Percentiles rank a stretch among this genome's conserved stretches.
phyloP scores from a whole-genome alignment of 1,140 invertebrate species.

The Philopotamus ludificatus region DNA sequence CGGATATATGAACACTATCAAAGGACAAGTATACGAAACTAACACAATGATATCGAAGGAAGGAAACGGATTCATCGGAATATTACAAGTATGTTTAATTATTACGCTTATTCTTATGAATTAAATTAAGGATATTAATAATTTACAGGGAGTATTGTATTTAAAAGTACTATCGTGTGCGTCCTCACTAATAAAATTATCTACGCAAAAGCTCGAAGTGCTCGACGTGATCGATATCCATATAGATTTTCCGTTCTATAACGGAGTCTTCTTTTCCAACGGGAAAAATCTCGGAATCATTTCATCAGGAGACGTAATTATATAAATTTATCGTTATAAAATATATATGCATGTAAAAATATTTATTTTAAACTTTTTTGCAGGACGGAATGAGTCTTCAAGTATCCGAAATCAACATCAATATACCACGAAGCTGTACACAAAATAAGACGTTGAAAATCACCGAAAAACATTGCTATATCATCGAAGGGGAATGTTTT shows the following conservation, averaged over 20 bases:
- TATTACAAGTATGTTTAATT: conserved; percentile 11
- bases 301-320: conserved; percentile 3
- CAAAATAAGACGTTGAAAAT: conserved; percentile 70
- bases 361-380: conserved; percentile 32
- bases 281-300: conserved; percentile 11
- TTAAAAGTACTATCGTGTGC: conserved; percentile 4
- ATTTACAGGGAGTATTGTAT: conserved; percentile 1
- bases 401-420: conserved; percentile 57
- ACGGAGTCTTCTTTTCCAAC: conserved; percentile 13
- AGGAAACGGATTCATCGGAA: conserved; percentile 2
- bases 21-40: conserved; percentile 79
- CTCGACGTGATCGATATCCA: conserved; percentile 7
- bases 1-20: conserved; percentile 86
- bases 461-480: conserved; percentile 78
- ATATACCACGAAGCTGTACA: conserved; percentile 56
- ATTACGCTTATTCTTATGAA: too few relatives aligned
- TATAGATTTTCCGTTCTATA: not conserved
- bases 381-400: conserved; percentile 79
- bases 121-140: too few relatives aligned
- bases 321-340: not conserved
- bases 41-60: conserved; percentile 63
- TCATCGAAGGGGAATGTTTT: conserved; percentile 69
- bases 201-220: conserved; percentile 4
- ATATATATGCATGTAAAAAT: not conserved
- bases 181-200: conserved; percentile 4